phyloP scores from a whole-genome alignment of 2,888 invertebrate species.

The Tribolium freemani region DNA sequence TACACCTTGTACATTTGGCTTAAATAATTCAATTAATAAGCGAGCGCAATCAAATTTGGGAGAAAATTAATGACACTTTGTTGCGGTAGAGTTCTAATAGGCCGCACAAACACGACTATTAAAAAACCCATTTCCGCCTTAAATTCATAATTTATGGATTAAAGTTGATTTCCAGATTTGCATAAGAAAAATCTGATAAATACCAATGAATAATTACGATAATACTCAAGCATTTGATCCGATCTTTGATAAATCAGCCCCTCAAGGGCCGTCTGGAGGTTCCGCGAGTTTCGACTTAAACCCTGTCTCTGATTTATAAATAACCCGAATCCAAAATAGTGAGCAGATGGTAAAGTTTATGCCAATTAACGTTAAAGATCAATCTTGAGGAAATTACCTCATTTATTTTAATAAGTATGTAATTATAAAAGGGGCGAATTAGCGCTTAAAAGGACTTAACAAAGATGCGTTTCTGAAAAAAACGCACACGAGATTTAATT shows the following conservation, averaged over 20 bases:
- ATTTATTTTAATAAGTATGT: slow-evolving; percentile 51
- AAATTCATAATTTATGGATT: slow-evolving; percentile 32
- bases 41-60: background rate
- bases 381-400: slow-evolving; percentile 52
- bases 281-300: slow-evolving; percentile 5
- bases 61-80: slow-evolving; percentile 4
- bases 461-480: background rate
- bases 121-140: slow-evolving; percentile 30
- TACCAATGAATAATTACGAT: slow-evolving; percentile 26
- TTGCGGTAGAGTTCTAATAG: background rate
- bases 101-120: slow-evolving; percentile 1
- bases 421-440: slow-evolving; percentile 42
- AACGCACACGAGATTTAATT: background rate
- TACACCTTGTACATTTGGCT: slow-evolving; percentile 30
- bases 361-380: slow-evolving; percentile 57
- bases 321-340: slow-evolving; percentile 54
- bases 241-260: slow-evolving; percentile 15
- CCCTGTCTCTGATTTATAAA: slow-evolving; percentile 29
- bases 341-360: slow-evolving; percentile 61
- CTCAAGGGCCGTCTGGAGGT: background rate
- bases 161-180: slow-evolving; percentile 23
- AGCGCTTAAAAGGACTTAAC: slow-evolving; percentile 28
- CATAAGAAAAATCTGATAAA: slow-evolving; percentile 34
- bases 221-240: slow-evolving; percentile 1
- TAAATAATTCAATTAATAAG: slow-evolving; percentile 23